Conservation (phyloP, 92 coral and sea anemone species). For the Epizoanthus stellaris region DNA sequence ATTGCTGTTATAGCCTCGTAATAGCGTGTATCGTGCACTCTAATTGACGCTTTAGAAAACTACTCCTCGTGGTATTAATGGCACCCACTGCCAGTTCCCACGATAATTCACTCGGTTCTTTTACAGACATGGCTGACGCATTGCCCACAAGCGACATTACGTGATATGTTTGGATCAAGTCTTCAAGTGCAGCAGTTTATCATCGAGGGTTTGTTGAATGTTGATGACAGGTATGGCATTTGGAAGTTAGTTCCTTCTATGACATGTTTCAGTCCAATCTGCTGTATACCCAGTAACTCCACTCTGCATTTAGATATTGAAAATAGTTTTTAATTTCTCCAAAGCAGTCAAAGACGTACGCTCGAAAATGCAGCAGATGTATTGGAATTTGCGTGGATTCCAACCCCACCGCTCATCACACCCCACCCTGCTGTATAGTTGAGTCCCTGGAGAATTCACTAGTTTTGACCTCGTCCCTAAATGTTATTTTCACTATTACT, state of each 20-base stretch:
- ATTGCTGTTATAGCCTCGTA: no score
- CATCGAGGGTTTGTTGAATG: conserved; percentile 28
- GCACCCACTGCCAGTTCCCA: no score
- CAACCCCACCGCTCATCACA: no score
- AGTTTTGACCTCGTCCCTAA: background rate
- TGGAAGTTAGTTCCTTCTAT: background rate
- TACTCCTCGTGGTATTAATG: no score
- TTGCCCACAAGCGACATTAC: conserved; percentile 32
- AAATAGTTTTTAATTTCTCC: background rate
- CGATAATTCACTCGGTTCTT: background rate
- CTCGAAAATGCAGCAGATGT: no score
- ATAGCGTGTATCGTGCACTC: no score
- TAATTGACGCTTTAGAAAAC: no score
- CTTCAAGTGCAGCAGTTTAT: conserved; percentile 27
- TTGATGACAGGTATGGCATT: conserved; percentile 40
- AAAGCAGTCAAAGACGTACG: no score
- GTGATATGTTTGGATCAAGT: conserved; percentile 29
- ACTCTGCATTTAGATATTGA: background rate
- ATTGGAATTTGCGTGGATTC: no score
- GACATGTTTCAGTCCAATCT: background rate
- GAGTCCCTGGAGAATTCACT: no score
- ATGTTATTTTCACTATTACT: background rate
- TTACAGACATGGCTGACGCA: conserved; percentile 43
- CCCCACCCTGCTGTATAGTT: no score
- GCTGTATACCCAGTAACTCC: no score